A percentile compares a stretch with the other conserved stretches of the same genome.
phyloP scores from a whole-genome alignment of 2,888 invertebrate species.

The Eupithecia vulgata region DNA sequence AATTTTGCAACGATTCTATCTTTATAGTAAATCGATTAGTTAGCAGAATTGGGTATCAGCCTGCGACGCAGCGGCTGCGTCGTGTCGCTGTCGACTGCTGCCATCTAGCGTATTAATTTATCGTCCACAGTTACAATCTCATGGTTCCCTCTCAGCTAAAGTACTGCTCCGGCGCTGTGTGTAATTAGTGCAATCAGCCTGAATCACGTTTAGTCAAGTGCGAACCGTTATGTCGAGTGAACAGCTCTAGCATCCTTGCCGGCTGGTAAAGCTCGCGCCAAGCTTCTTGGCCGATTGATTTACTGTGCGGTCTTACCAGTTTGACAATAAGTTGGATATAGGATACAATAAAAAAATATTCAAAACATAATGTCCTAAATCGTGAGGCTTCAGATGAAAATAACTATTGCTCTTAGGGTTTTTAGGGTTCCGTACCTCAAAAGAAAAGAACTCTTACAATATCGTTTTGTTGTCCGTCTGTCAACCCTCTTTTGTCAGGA shows the following conservation, averaged over 20 bases:
- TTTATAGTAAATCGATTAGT: neutral
- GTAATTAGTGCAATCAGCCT: conserved; percentile 75
- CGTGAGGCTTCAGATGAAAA: no score
- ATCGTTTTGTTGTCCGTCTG: no score
- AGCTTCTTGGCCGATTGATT: neutral
- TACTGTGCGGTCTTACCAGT: no score
- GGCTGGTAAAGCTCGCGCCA: conserved; percentile 11
- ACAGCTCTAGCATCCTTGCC: conserved; percentile 19
- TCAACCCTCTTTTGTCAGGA: no score
- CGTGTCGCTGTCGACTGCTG: no score
- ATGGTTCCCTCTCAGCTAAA: conserved; percentile 46
- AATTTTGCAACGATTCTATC: no score
- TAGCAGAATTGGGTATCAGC: neutral
- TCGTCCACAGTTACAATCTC: conserved; percentile 12
- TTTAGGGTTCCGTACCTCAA: no score
- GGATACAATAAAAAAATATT: no score
- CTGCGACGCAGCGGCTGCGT: neutral
- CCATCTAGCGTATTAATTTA: neutral
- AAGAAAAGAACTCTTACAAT: no score
- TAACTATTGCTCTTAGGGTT: no score
- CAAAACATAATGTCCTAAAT: no score
- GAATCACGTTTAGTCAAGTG: conserved; percentile 73
- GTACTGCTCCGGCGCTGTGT: conserved; percentile 54
- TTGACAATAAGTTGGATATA: no score
- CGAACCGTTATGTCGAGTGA: conserved; percentile 56